Evolutionary conservation across 2,888 invertebrate genomes (phyloP).

Genomic region (Sabatieria punctata): DNA sequence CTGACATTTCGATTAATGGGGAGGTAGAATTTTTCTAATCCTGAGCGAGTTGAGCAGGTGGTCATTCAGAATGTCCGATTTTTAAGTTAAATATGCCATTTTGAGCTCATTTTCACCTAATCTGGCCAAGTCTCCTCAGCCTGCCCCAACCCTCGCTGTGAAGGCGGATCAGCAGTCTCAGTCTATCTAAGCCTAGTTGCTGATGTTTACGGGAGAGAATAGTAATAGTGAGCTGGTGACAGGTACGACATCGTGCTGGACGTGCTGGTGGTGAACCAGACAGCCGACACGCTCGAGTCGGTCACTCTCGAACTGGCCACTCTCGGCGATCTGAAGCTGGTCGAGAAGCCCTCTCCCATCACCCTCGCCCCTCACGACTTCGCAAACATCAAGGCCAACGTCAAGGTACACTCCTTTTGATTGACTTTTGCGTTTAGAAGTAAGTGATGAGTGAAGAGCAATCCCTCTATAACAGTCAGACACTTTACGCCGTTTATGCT

Average conservation of each 20-base stretch:
- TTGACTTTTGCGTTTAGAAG: neutral
- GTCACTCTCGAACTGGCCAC: conserved; percentile 94
- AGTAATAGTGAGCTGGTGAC: neutral
- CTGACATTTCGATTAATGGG: no score
- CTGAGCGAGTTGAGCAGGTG: no score
- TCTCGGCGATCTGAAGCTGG: conserved; percentile 70
- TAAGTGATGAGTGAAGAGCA: neutral
- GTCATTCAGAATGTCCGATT: no score
- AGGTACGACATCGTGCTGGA: conserved; percentile 51
- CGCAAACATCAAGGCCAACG: conserved; percentile 92
- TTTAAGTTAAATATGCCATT: no score
- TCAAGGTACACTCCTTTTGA: conserved; percentile 53
- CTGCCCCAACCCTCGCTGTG: no score
- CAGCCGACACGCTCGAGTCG: conserved; percentile 89
- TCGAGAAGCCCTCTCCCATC: conserved; percentile 87
- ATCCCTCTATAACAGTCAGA: neutral
- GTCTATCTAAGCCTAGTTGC: no score
- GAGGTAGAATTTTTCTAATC: no score
- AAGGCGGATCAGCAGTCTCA: no score
- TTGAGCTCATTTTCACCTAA: no score
- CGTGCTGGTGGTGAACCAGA: conserved; percentile 94
- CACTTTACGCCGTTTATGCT: neutral
- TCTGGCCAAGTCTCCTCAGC: no score
- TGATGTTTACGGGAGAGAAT: no score
- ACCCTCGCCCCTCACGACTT: conserved; percentile 92